Evolutionary conservation across 2,888 invertebrate species (phyloP), one percentile per base, ranked within the genome.

Genomic region (Periphyllus acericola): DNA sequence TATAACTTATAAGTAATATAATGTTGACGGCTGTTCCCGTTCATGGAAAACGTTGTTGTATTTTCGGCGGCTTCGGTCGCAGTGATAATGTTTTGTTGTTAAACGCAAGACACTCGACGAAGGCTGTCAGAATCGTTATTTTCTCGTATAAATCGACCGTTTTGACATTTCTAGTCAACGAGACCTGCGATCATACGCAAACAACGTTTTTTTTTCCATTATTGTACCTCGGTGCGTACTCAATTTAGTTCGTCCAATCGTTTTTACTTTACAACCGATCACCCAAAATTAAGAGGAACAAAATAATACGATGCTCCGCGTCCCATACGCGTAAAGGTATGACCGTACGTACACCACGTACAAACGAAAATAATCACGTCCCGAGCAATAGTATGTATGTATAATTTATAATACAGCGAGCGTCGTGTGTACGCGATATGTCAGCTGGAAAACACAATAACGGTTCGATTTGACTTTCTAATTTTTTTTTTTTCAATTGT

Each of bases 401-500:
- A 46, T 11, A 46, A 46, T 46, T 11, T 11, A 52, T 52, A 36
- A 36, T 8, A 14, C 55, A 17, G 21, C 19, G 55, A 55, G 17
- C 19, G 55, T 55, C 19, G 40, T 8, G 8, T 8, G 46, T 14
- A 14, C 14, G 11, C 46, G 60, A 29, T n/a, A 68, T 3, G 29
- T 8, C 25, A 11, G 11, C 25, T n/a, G 11, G 9, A 68, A 60
- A 60, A n/a, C 1, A 34, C 14, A 5, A 36, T 36, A 60, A n/a
- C 60, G 25, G 36, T n/a, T 17, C 36, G 34, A n/a, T 21, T 66
- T 3, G 9, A 46, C 81, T 81, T 81, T 81, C 81, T 68, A 81
- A 81, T 36, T 9, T 29, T 46, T 60, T 60, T 25, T 25, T 6
- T 21, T 36, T 40, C 40, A 34, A 5, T 14, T 46, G 46, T 29